These are phyloP conservation scores for Cygnus olor DNA, from an alignment of 2,797 vertebrate genomes.

Conservation along the genomic window DNA sequence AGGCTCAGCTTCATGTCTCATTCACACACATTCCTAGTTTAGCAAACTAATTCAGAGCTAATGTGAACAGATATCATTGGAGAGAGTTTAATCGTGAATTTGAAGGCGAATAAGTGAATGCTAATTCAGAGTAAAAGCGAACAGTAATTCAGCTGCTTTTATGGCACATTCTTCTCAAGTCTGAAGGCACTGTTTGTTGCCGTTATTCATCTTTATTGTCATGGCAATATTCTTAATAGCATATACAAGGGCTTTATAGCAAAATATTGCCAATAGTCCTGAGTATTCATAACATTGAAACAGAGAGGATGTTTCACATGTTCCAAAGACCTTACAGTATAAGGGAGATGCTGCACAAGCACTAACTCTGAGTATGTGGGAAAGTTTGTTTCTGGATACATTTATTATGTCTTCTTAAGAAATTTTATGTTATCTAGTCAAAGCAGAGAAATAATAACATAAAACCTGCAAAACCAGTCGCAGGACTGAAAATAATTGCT, in stretches of 20 bases:
- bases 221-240: not conserved
- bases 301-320: not conserved
- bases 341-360: not conserved
- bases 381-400: not conserved
- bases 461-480: not conserved
- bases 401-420: not conserved
- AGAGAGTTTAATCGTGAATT: not conserved
- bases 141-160: not conserved
- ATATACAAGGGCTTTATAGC: not conserved
- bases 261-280: not conserved
- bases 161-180: not conserved
- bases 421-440: not conserved
- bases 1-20: not conserved
- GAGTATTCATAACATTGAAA: not conserved
- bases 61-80: not conserved
- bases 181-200: not conserved
- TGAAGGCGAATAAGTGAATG: not conserved
- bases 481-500: not conserved
- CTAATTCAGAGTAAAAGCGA: not conserved
- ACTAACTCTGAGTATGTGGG: not conserved
- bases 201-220: not conserved
- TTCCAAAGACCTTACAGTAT: not conserved
- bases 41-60: not conserved
- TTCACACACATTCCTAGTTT: not conserved
- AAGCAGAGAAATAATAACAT: not conserved